phyloP scores from a whole-genome alignment of 2,797 vertebrate genomes.

The Clarias pachynema region DNA sequence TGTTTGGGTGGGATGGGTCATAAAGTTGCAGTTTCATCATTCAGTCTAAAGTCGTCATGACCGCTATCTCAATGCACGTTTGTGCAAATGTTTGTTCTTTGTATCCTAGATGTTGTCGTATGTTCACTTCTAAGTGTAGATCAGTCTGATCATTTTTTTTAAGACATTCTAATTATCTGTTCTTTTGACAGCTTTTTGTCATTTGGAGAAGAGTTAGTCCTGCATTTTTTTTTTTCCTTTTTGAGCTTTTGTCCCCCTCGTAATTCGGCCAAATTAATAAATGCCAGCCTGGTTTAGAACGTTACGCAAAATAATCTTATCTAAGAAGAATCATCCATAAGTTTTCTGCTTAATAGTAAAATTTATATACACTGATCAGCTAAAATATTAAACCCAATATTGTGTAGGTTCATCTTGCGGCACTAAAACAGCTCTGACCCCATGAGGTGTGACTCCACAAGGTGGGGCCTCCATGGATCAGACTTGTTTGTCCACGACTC shows the following conservation, averaged over 20 bases:
- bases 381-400: too few species aligned
- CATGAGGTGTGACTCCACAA: too few species aligned
- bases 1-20: slow-evolving; percentile 43
- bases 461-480: too few species aligned
- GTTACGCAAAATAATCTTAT: neutral
- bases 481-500: too few species aligned
- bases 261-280: neutral
- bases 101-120: neutral
- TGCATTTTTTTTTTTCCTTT: neutral
- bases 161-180: neutral
- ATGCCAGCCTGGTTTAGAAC: neutral
- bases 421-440: too few species aligned
- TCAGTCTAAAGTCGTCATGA: slow-evolving; percentile 17
- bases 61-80: neutral
- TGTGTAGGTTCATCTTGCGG: too few species aligned
- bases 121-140: neutral
- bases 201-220: neutral
- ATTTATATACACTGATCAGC: too few species aligned
- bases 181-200: neutral
- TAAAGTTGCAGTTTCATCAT: slow-evolving; percentile 45
- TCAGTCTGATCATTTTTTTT: neutral
- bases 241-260: neutral
- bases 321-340: neutral
- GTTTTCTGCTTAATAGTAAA: neutral
- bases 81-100: slow-evolving; percentile 32